A percentile compares a stretch with the other conserved stretches of the same genome.
Conservation (phyloP, 2,797 vertebrate genomes). For the Choloepus didactylus region DNA sequence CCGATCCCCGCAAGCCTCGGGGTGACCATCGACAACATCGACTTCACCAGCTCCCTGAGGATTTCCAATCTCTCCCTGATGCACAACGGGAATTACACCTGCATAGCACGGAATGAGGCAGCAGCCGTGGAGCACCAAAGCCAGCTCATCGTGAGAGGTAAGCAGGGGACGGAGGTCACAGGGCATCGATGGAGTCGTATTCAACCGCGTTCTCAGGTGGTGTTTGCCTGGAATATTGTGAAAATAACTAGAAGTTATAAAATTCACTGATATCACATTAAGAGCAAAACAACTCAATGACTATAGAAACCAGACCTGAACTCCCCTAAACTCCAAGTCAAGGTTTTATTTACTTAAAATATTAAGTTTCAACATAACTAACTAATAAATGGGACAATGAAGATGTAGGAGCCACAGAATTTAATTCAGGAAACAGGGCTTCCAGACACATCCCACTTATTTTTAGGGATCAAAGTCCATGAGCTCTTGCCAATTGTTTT, state of each 20-base stretch:
- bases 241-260: not conserved
- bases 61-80: constrained; percentile 98
- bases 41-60: constrained; percentile 98
- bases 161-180: constrained; percentile 54
- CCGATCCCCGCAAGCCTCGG: constrained; percentile 96
- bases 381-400: not conserved
- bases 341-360: not conserved
- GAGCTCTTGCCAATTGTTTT: not conserved
- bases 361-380: not conserved
- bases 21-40: constrained; percentile 99
- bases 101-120: constrained; percentile 97
- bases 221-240: not conserved
- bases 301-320: not conserved
- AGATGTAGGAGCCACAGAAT: accelerated
- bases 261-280: not conserved
- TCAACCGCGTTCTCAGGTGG: not conserved
- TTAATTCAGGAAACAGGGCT: not conserved
- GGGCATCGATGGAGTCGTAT: accelerated
- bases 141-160: constrained; percentile 98
- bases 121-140: constrained; percentile 98
- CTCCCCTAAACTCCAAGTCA: not conserved
- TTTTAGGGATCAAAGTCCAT: not conserved
- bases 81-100: constrained; percentile 99
- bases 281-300: not conserved
- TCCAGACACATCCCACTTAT: not conserved